These are phyloP conservation scores for Grapholita molesta DNA, from an alignment of 1,140 invertebrate species.

Conservation along the genomic window DNA sequence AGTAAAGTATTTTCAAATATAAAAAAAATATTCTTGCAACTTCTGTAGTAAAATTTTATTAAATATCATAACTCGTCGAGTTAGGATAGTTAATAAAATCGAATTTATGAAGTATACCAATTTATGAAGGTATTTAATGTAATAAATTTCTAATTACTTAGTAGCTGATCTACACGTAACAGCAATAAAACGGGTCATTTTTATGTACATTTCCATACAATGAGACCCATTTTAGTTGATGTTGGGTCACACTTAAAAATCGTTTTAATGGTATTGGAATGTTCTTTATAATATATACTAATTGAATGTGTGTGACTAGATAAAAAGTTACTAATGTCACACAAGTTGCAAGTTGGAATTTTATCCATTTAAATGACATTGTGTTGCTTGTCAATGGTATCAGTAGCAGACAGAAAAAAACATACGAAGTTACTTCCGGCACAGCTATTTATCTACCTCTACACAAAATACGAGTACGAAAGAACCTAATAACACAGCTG, in stretches of 20 bases:
- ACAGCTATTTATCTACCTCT: slow-evolving; percentile 34
- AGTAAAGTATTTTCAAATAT: not conserved
- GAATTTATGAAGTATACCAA: no score
- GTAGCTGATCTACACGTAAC: no score
- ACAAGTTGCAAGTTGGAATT: not conserved
- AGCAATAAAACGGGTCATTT: no score
- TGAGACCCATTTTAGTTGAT: no score
- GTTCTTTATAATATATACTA: no score
- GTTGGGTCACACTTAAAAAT: no score
- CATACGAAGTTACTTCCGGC: slow-evolving; percentile 6
- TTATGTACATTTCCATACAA: no score
- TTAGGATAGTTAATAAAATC: no score
- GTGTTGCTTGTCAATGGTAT: not conserved
- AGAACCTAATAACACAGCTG: not conserved
- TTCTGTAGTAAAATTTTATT: not conserved
- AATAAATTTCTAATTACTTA: no score
- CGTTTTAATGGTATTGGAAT: no score
- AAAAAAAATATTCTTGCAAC: not conserved
- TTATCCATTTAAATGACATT: not conserved
- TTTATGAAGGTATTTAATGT: not conserved
- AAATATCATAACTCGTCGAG: no score
- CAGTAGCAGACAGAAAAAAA: not conserved
- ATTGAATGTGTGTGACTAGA: no score
- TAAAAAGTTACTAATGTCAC: not conserved
- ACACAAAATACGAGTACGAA: slow-evolving; percentile 21